Percentiles rank a stretch among this genome's conserved stretches.
phyloP scores from a whole-genome alignment of 2,888 invertebrate genomes.

The Cantharis flavilabris region DNA sequence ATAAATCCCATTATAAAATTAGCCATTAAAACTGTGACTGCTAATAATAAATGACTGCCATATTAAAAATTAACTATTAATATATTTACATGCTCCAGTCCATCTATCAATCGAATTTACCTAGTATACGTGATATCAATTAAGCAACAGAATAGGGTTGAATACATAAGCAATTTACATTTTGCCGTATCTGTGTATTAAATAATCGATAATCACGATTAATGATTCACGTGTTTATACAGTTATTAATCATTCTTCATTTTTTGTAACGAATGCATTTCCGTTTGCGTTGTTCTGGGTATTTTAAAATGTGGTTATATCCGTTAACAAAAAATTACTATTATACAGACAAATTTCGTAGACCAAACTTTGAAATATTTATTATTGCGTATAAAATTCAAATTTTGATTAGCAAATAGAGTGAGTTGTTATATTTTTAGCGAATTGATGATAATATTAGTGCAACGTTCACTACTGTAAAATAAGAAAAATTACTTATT shows the following conservation, averaged over 20 bases:
- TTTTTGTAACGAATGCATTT: neutral
- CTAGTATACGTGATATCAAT: neutral
- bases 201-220: neutral
- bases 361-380: neutral
- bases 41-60: neutral
- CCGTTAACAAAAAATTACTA: neutral
- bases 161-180: neutral
- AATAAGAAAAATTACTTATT: neutral
- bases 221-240: neutral
- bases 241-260: neutral
- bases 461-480: neutral
- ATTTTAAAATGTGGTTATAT: neutral
- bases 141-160: neutral
- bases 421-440: neutral
- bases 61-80: neutral
- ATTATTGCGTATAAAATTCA: neutral
- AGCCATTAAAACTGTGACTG: neutral
- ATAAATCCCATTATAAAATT: neutral
- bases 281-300: neutral
- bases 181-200: neutral
- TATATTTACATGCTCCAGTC: neutral
- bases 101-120: neutral
- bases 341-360: neutral
- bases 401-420: neutral
- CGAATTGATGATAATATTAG: neutral